phyloP scores from a whole-genome alignment of 2,888 invertebrate genomes.

The Zeuzera pyrina region DNA sequence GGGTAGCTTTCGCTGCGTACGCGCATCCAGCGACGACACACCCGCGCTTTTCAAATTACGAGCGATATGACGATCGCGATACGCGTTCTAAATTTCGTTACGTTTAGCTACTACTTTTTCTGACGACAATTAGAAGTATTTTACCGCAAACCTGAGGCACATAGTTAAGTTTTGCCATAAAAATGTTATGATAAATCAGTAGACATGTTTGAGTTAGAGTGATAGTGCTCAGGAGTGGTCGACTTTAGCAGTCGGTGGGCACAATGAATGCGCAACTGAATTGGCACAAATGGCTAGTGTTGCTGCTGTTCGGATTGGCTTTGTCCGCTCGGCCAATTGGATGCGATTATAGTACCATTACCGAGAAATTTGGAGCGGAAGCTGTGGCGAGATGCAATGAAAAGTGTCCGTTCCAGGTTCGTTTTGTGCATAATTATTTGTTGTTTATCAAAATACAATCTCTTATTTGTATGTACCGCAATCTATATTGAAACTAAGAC shows the following conservation, averaged over 20 bases:
- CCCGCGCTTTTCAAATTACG: constrained; percentile 26
- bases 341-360: constrained; percentile 69
- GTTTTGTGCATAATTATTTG: constrained; percentile 17
- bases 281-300: constrained; percentile 71
- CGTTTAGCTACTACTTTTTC: too few relatives aligned
- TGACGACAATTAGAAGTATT: too few relatives aligned
- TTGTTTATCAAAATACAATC: too few relatives aligned
- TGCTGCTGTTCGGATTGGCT: constrained; percentile 70
- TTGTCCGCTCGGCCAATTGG: constrained; percentile 71
- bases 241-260: constrained; percentile 30
- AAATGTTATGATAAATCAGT: too few relatives aligned
- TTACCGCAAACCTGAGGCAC: too few relatives aligned
- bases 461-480: too few relatives aligned
- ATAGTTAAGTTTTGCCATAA: too few relatives aligned
- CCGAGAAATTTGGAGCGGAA: constrained; percentile 71
- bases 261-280: constrained; percentile 65
- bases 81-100: constrained; percentile 13
- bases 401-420: constrained; percentile 69
- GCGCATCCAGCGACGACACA: constrained; percentile 41
- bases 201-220: constrained; percentile 33
- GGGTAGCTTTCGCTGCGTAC: constrained; percentile 55
- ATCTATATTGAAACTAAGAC: too few relatives aligned
- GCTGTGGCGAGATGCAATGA: constrained; percentile 65
- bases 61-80: constrained; percentile 35
- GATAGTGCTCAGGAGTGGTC: constrained; percentile 40